These are phyloP conservation scores for Arge pagana DNA, from an alignment of 2,888 invertebrate genomes.

Conservation along the genomic window DNA sequence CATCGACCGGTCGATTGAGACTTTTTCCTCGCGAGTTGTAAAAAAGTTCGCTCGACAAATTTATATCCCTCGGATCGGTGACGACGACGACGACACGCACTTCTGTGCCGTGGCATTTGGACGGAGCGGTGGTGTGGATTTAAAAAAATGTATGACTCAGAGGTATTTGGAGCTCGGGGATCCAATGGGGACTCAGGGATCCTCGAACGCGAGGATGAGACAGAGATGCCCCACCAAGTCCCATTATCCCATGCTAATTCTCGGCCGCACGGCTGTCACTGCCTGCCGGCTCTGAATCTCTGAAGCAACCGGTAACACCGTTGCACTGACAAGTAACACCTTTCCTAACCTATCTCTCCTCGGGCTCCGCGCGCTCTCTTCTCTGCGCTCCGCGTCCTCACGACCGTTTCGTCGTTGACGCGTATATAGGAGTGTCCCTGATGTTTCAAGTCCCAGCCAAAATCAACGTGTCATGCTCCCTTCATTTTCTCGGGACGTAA, in stretches of 20 bases:
- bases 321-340: constrained; percentile 57
- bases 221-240: constrained; percentile 49
- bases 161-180: constrained; percentile 14
- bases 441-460: constrained; percentile 35
- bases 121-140: too few species aligned
- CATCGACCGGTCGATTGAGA: too few species aligned
- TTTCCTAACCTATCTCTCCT: constrained; percentile 40
- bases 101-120: constrained; percentile 18
- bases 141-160: constrained; percentile 16
- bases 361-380: constrained; percentile 24
- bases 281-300: constrained; percentile 43
- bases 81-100: constrained; percentile 21
- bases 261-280: constrained; percentile 56
- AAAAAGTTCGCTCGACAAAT: too few species aligned
- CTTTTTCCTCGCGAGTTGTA: too few species aligned
- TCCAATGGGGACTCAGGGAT: constrained; percentile 39
- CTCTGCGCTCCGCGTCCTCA: constrained; percentile 25
- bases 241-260: constrained; percentile 59
- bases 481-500: constrained; percentile 58
- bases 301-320: constrained; percentile 7
- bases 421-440: constrained; percentile 27
- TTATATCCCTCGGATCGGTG: too few species aligned
- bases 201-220: too few species aligned
- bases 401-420: constrained; percentile 24
- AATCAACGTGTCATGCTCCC: constrained; percentile 58